Evolutionary conservation across 2,113 vertebrate species (phyloP).

Genomic region (Enhydra lutris): DNA sequence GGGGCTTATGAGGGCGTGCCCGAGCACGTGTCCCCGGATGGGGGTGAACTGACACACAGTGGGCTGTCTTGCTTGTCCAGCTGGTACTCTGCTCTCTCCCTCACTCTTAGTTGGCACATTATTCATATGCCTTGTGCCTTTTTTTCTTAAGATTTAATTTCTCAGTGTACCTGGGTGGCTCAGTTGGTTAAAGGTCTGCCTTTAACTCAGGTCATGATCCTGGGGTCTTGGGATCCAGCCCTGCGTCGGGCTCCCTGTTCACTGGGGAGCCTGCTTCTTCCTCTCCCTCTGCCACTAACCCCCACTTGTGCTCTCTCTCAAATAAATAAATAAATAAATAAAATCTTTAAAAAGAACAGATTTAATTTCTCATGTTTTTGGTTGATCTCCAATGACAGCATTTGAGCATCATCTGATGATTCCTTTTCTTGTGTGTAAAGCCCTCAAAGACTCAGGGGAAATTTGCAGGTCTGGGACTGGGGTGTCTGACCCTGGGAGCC

Average conservation of each 20-base stretch:
- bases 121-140: background rate
- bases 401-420: background rate
- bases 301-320: background rate
- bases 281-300: background rate
- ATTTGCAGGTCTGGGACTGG: background rate
- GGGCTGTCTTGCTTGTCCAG: background rate
- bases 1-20: fast-evolving
- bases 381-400: background rate
- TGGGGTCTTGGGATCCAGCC: background rate
- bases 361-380: background rate
- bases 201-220: background rate
- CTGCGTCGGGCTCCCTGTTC: background rate
- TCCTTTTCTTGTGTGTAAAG: background rate
- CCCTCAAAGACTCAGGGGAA: fast-evolving
- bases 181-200: background rate
- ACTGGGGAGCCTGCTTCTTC: background rate
- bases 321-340: too few species aligned
- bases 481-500: background rate
- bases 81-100: background rate
- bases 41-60: fast-evolving
- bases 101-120: background rate
- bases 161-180: too few species aligned
- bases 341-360: too few species aligned
- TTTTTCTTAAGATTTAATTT: background rate
- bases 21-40: fast-evolving